phyloP scores from a whole-genome alignment of 2,888 invertebrate species.

The Spialia ferax region DNA sequence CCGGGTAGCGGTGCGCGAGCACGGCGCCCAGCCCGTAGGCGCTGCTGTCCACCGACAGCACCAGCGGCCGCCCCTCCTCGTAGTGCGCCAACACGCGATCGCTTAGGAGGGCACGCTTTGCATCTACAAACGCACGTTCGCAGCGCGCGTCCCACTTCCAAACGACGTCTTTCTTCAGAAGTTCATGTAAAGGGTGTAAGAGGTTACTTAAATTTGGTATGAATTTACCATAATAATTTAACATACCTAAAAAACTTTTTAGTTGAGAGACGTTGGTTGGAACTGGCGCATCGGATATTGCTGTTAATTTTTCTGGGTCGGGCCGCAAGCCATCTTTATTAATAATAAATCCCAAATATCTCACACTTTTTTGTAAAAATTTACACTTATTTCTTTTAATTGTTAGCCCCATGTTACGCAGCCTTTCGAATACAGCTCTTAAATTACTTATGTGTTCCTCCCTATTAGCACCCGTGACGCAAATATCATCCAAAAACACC shows the following conservation, averaged over 20 bases:
- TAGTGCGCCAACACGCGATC: constrained; percentile 22
- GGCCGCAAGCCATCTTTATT: neutral
- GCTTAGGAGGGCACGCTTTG: neutral
- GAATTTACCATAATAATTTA: constrained; percentile 15
- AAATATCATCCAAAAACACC: constrained; percentile 45
- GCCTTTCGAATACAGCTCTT: constrained; percentile 10
- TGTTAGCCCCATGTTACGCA: constrained; percentile 35
- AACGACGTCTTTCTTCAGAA: constrained; percentile 7
- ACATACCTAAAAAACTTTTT: constrained; percentile 27
- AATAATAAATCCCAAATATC: constrained; percentile 1
- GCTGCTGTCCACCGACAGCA: constrained; percentile 39
- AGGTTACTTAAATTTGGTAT: neutral
- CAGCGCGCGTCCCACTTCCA: constrained; percentile 3
- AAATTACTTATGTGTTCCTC: neutral
- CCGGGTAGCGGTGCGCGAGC: constrained; percentile 31
- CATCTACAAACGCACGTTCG: neutral
- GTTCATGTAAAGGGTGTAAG: neutral
- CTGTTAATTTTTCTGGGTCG: neutral
- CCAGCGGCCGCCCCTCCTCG: constrained; percentile 33
- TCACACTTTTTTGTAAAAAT: neutral
- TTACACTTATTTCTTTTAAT: constrained; percentile 26
- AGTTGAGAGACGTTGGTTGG: neutral
- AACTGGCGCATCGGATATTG: neutral
- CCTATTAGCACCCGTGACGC: constrained; percentile 10
- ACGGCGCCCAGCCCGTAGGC: constrained; percentile 43